Evolutionary conservation across 2,888 invertebrate genomes (phyloP).

Genomic region (Thymelicus lineola): DNA sequence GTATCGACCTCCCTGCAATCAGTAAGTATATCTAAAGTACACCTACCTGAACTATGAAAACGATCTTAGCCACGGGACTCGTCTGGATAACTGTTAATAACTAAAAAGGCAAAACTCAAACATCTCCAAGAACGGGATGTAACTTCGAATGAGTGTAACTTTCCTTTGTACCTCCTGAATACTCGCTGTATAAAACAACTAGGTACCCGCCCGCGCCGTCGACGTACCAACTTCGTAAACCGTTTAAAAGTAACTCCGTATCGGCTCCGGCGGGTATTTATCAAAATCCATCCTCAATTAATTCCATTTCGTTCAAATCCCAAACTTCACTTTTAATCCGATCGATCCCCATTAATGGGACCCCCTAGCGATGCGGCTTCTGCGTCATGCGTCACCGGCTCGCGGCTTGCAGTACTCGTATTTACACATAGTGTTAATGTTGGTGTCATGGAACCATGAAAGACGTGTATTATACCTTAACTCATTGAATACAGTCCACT

Average conservation of each 20-base stretch:
- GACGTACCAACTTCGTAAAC: constrained; percentile 31
- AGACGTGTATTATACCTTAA: too few species aligned
- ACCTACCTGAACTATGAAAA: background rate
- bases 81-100: background rate
- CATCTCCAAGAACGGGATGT: constrained; percentile 9
- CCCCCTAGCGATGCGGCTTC: constrained; percentile 22
- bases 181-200: constrained; percentile 7
- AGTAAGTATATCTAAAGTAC: too few species aligned
- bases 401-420: background rate
- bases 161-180: background rate
- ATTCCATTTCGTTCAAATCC: constrained; percentile 73
- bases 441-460: too few species aligned
- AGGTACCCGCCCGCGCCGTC: background rate
- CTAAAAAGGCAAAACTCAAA: constrained; percentile 5
- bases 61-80: background rate
- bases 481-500: too few species aligned
- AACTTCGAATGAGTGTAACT: constrained; percentile 5
- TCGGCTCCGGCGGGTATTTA: constrained; percentile 49
- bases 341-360: constrained; percentile 67
- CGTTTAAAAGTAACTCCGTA: constrained; percentile 46
- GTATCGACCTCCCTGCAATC: too few species aligned
- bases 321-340: constrained; percentile 75
- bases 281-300: constrained; percentile 68
- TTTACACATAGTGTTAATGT: background rate
- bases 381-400: constrained; percentile 11